Evolutionary conservation across 1,140 invertebrate species (phyloP).

Genomic region (Ephestia elutella): DNA sequence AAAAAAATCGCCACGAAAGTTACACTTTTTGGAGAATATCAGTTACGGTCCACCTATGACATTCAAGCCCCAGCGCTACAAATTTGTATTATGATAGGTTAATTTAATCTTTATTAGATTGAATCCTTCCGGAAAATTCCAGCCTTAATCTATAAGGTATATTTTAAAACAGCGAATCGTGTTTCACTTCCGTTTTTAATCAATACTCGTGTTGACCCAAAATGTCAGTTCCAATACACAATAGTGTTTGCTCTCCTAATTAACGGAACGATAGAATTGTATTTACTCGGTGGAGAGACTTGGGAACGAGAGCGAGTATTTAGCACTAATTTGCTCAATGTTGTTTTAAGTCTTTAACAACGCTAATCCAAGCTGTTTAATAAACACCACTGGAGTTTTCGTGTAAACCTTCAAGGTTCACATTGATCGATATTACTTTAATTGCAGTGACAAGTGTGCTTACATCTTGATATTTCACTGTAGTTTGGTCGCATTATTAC

Average conservation of each 20-base stretch:
- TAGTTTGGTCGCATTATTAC: too few relatives aligned
- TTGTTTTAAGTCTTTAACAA: neutral
- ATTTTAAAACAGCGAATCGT: neutral
- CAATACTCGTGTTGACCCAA: neutral
- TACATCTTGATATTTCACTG: too few relatives aligned
- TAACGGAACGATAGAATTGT: neutral
- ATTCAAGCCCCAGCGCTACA: too few relatives aligned
- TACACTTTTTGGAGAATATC: too few relatives aligned
- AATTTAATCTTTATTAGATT: too few relatives aligned
- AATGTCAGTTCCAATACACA: neutral
- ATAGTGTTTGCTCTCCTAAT: neutral
- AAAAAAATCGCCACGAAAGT: too few relatives aligned
- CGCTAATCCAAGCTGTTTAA: neutral
- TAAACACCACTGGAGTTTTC: neutral
- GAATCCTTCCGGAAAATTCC: too few relatives aligned
- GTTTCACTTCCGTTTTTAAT: neutral
- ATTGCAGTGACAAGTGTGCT: too few relatives aligned
- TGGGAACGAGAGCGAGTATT: neutral
- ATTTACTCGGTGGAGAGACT: too few relatives aligned
- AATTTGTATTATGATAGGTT: too few relatives aligned
- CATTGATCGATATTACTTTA: neutral
- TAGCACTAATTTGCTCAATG: neutral
- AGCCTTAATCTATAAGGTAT: neutral
- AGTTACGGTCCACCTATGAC: too few relatives aligned
- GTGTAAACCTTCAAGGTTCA: neutral